Conservation (phyloP, 2,113 vertebrate genomes). For the Salvelinus alpinus region DNA sequence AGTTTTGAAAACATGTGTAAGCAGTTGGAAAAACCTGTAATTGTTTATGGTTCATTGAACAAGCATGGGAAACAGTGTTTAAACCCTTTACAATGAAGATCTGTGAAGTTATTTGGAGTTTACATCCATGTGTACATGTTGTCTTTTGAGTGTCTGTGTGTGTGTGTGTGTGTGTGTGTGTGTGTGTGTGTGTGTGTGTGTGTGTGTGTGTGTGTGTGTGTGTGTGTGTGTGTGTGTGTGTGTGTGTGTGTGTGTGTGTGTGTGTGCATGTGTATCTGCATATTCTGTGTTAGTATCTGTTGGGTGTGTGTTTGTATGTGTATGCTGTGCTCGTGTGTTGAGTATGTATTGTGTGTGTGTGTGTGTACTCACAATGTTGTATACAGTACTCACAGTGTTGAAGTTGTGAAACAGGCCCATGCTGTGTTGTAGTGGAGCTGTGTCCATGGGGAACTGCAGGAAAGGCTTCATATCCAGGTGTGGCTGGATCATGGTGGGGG, state of each 20-base stretch:
- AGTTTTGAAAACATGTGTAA: no score
- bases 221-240: neutral
- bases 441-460: slow-evolving; percentile 79
- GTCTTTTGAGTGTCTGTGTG: no score
- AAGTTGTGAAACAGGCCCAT: slow-evolving; percentile 81
- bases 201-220: neutral
- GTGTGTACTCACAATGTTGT: no score
- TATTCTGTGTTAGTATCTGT: no score
- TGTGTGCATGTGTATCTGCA: neutral
- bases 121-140: neutral
- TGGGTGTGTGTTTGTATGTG: no score
- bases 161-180: no score
- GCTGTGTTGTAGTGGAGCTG: slow-evolving; percentile 69
- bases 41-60: no score
- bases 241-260: neutral
- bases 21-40: no score
- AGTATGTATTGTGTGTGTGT: neutral
- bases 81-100: no score
- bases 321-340: slow-evolving; percentile 8
- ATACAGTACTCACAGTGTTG: slow-evolving; percentile 67
- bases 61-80: no score
- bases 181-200: neutral
- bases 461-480: slow-evolving; percentile 81
- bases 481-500: slow-evolving; percentile 74
- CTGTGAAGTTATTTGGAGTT: no score